Evolutionary conservation across 2,113 vertebrate genomes (phyloP).

Genomic region (Indri indri): DNA sequence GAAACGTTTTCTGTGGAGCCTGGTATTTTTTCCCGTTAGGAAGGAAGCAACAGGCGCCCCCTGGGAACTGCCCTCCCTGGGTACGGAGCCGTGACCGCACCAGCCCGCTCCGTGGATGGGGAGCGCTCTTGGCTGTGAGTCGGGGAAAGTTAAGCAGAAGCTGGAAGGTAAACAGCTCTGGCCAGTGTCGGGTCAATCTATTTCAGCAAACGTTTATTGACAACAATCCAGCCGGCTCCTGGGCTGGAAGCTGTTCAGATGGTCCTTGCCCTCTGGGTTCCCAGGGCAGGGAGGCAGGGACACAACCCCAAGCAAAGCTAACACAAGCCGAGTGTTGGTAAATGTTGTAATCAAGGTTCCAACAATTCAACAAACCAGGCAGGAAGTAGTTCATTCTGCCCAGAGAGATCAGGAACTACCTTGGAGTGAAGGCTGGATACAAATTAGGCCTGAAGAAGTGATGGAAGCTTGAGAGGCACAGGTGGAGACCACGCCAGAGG

Average conservation of each 20-base stretch:
- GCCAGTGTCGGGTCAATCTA: background rate
- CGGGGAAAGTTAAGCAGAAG: background rate
- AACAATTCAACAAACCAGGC: fast-evolving
- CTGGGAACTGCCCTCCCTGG: background rate
- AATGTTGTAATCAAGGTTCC: background rate
- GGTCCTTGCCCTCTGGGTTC: background rate
- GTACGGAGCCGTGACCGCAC: too few species aligned
- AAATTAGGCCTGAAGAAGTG: background rate
- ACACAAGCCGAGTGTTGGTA: fast-evolving
- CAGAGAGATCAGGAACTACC: background rate
- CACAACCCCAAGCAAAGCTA: background rate
- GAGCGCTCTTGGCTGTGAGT: fast-evolving
- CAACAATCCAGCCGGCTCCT: fast-evolving
- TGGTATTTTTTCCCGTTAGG: background rate
- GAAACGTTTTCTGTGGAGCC: background rate
- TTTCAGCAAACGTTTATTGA: background rate
- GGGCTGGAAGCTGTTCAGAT: background rate
- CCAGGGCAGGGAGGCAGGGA: background rate
- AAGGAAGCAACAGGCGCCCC: background rate
- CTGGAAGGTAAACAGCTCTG: background rate
- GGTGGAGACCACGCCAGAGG: background rate
- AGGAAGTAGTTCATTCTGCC: background rate
- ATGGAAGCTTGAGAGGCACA: background rate
- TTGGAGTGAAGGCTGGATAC: background rate
- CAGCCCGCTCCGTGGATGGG: background rate